Conservation (phyloP, 2,113 vertebrate genomes). For the Rutilus rutilus region DNA sequence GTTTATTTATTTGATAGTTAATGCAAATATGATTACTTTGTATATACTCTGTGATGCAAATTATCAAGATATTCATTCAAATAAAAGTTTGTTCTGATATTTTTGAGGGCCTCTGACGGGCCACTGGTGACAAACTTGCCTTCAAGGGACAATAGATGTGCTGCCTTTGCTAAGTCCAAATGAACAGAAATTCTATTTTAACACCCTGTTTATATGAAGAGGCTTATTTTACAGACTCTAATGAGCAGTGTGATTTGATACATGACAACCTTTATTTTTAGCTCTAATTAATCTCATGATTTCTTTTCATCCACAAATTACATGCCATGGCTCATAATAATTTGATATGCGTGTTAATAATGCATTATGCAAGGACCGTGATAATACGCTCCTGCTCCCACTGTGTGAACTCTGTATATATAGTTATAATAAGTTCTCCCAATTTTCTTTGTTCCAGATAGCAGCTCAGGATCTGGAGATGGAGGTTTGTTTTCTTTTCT, state of each 20-base stretch:
- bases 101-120: neutral
- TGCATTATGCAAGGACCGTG: neutral
- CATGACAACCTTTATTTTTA: conserved; percentile 14
- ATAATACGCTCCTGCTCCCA: neutral
- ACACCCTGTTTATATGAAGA: conserved; percentile 1
- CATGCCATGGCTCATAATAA: neutral
- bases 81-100: neutral
- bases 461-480: conserved; percentile 90
- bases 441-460: conserved; percentile 74
- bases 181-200: neutral
- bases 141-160: neutral
- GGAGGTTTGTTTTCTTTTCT: conserved; percentile 76
- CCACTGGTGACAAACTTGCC: neutral
- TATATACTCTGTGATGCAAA: neutral
- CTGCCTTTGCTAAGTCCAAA: neutral
- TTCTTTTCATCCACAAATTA: neutral
- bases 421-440: neutral
- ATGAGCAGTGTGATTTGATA: neutral
- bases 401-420: neutral
- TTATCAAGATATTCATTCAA: neutral
- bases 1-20: neutral
- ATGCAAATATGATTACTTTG: neutral
- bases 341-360: conserved; percentile 14
- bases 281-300: neutral
- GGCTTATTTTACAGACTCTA: conserved; percentile 9